A percentile compares a stretch with the other conserved stretches of the same genome.
Conservation (phyloP, 2,113 vertebrate species). For the Gallinago media region DNA sequence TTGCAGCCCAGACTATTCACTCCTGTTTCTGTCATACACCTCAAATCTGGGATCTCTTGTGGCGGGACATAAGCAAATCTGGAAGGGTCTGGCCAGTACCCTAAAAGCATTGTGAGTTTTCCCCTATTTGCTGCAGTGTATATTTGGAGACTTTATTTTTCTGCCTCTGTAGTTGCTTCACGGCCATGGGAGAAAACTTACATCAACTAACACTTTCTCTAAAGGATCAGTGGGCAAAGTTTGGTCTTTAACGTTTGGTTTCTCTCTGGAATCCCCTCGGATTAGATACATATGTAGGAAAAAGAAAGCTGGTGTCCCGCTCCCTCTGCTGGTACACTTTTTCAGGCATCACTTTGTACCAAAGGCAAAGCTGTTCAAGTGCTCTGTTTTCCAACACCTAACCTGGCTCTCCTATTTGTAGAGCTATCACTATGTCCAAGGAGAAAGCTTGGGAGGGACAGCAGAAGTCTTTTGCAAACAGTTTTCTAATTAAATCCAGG, state of each 20-base stretch:
- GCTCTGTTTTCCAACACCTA: not conserved
- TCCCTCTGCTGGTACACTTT: conserved; percentile 62
- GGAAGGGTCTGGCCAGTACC: not conserved
- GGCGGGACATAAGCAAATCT: not conserved
- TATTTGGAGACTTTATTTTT: not conserved
- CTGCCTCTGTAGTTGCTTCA: not conserved
- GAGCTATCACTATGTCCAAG: not conserved
- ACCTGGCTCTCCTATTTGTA: not conserved
- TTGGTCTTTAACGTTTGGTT: not conserved
- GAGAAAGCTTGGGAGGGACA: not conserved
- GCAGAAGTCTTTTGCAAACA: not conserved
- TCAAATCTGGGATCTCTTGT: not conserved
- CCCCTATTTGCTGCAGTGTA: not conserved
- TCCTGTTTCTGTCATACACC: no score
- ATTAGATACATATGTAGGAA: not conserved
- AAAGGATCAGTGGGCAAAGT: not conserved
- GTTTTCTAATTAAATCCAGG: not conserved
- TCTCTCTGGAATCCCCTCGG: not conserved
- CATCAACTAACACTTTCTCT: not conserved
- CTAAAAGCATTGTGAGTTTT: not conserved
- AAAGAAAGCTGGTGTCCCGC: conserved; percentile 44
- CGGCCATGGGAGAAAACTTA: not conserved
- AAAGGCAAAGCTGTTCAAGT: not conserved
- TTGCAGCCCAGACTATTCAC: no score
- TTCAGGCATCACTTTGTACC: not conserved